These are phyloP conservation scores for Hesperophylax magnus DNA, from an alignment of 1,140 invertebrate genomes.

Conservation along the genomic window DNA sequence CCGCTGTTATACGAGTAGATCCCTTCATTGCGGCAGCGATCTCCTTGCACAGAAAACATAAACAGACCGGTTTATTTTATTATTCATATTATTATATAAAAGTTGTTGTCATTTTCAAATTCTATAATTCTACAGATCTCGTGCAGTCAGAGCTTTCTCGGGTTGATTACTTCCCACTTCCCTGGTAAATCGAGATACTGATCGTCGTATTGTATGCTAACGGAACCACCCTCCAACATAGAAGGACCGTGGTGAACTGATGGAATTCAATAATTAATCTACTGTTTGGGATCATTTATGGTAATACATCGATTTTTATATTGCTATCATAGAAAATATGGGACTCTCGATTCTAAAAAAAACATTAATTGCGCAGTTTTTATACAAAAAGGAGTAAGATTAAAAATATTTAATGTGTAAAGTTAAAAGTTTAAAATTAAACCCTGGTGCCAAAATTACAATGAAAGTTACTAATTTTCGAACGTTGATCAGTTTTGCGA, in stretches of 20 bases:
- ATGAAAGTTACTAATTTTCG: conserved; percentile 56
- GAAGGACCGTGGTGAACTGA: conserved; percentile 44
- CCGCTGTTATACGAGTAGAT: too few relatives aligned
- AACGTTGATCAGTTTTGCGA: background rate
- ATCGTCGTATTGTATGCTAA: too few relatives aligned
- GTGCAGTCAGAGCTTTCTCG: conserved; percentile 12
- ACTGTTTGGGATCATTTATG: conserved; percentile 59
- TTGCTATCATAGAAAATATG: conserved; percentile 53
- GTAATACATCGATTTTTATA: conserved; percentile 58
- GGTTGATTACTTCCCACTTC: background rate
- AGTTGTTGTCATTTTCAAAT: conserved; percentile 30
- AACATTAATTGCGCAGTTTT: conserved; percentile 52
- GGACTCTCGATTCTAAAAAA: conserved; percentile 54
- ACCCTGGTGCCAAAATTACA: conserved; percentile 58
- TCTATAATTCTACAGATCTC: conserved; percentile 24
- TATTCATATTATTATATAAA: conserved; percentile 27
- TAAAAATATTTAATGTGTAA: conserved; percentile 49
- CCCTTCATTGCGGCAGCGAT: background rate
- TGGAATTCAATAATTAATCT: conserved; percentile 56
- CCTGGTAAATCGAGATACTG: background rate
- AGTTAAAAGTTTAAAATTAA: conserved; percentile 35
- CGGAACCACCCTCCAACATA: background rate
- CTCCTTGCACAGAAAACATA: background rate
- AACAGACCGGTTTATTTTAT: conserved; percentile 4
- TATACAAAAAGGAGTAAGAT: conserved; percentile 37